Evolutionary conservation across 2,797 vertebrate genomes (phyloP), one percentile per base, ranked within the genome.

Genomic region (Thunnus albacares): DNA sequence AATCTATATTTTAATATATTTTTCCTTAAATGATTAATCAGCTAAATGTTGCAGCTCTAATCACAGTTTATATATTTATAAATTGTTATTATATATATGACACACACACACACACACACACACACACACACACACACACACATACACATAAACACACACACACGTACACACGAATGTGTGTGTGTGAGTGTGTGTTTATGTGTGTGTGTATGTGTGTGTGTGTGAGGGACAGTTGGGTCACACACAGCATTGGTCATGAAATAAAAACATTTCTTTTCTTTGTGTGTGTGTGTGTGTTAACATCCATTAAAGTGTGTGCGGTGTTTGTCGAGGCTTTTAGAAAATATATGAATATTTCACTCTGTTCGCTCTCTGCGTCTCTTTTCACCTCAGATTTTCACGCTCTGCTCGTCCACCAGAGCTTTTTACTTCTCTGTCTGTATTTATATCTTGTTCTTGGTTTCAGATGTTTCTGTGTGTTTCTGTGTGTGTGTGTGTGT

Each of bases 381-480:
- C 86, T 94, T 94, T 81, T 84, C 94, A 93, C 93, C 83, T 94
- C 93, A 80, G 90, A 94, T 95, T 78, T 91, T 95, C 75, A 92
- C 66, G 93, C 93, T 93, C 82, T 20, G 77, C 60, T 92, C 83
- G 35, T 49, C 26, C 55, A 10, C 61, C 28, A 45, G 30, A 70
- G n/a, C 75, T 79, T 75, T 80, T 81, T 64, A 58, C 51, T 41
- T 74, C 49, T 84, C 0, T 51, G 0, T 61, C 68, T 78, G 12
- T 58, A 12, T 71, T 68, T 84, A 56, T 68, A 53, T 75, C 51
- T 14, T 45, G 28, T 61, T 61, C 24, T 71, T 41, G 8, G 3
- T 17, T 24, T 10, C 41, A 43, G 12, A 43, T 43, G 33, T 35
- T 22, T 17, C 33, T 45, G 35, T 35, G 35, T 35, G 35, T n/a